phyloP scores from a whole-genome alignment of 2,113 vertebrate genomes.

The Mixornis gularis region DNA sequence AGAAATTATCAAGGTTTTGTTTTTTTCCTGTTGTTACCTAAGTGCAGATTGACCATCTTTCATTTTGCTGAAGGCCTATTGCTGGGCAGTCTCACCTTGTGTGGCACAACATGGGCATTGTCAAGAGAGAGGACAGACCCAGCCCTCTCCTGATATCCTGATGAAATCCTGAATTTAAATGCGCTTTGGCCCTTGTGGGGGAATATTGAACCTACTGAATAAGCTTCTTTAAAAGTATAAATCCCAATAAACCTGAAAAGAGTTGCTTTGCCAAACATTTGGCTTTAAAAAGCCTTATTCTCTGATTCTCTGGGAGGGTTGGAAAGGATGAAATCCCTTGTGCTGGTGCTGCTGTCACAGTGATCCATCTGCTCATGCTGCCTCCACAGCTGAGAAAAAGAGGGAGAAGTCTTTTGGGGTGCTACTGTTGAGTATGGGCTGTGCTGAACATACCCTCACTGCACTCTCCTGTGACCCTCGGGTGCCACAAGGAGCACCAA shows the following conservation, averaged over 20 bases:
- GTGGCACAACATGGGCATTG: rapidly evolving
- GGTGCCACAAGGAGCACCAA: neutral
- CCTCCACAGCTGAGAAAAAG: neutral
- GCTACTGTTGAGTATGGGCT: neutral
- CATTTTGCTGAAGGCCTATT: neutral
- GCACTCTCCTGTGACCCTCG: neutral
- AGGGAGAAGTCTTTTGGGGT: neutral
- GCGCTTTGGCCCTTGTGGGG: neutral
- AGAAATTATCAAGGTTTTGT: neutral
- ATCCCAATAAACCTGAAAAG: neutral
- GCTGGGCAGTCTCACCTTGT: neutral
- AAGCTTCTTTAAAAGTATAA: neutral
- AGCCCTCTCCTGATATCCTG: neutral
- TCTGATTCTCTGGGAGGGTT: neutral
- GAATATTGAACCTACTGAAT: neutral
- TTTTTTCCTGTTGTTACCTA: neutral
- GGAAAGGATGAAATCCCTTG: neutral
- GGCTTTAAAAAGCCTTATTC: neutral
- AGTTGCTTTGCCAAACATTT: neutral
- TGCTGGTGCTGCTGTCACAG: neutral
- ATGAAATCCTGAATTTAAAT: neutral
- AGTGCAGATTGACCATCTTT: neutral
- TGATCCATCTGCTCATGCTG: neutral
- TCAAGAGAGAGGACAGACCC: neutral
- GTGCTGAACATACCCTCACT: neutral